phyloP scores from a whole-genome alignment of 2,888 invertebrate species.

The Malthinus seriepunctatus region DNA sequence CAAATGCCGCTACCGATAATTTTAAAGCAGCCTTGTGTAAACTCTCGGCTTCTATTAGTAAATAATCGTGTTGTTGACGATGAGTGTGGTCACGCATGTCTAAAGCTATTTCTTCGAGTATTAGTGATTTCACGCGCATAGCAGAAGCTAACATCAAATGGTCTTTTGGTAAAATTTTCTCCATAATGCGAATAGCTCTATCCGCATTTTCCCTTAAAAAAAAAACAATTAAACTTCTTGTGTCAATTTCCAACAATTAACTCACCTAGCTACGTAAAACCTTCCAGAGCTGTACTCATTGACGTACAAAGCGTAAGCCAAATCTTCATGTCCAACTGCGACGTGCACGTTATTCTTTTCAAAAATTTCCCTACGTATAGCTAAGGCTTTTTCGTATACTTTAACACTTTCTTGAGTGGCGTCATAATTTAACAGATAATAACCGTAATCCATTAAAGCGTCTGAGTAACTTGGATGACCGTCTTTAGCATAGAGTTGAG shows the following conservation, averaged over 20 bases:
- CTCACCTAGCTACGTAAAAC: conserved; percentile 76
- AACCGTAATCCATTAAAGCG: conserved; percentile 86
- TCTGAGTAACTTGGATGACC: conserved; percentile 84
- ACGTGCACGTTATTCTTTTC: conserved; percentile 85
- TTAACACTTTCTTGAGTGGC: conserved; percentile 82
- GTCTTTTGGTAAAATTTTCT: conserved; percentile 76
- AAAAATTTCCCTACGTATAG: conserved; percentile 75
- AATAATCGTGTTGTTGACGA: conserved; percentile 47
- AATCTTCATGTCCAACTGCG: conserved; percentile 88
- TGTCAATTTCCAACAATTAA: background rate
- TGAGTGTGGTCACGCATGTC: conserved; percentile 62
- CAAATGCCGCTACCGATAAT: conserved; percentile 80
- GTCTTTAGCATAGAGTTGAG: conserved; percentile 61
- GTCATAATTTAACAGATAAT: conserved; percentile 88
- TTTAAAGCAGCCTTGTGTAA: conserved; percentile 83
- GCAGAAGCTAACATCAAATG: conserved; percentile 88
- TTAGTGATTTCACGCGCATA: conserved; percentile 88
- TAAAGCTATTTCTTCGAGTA: conserved; percentile 91
- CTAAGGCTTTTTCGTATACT: conserved; percentile 77
- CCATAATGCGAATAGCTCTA: conserved; percentile 80
- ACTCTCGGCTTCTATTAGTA: conserved; percentile 79
- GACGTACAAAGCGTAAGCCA: conserved; percentile 92
- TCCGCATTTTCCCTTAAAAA: conserved; percentile 74
- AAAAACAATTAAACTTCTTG: background rate
- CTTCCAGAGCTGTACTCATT: conserved; percentile 88